Base-by-base conservation (phyloP, 2,113 vertebrate species). In the Notothenia rossii region DNA sequence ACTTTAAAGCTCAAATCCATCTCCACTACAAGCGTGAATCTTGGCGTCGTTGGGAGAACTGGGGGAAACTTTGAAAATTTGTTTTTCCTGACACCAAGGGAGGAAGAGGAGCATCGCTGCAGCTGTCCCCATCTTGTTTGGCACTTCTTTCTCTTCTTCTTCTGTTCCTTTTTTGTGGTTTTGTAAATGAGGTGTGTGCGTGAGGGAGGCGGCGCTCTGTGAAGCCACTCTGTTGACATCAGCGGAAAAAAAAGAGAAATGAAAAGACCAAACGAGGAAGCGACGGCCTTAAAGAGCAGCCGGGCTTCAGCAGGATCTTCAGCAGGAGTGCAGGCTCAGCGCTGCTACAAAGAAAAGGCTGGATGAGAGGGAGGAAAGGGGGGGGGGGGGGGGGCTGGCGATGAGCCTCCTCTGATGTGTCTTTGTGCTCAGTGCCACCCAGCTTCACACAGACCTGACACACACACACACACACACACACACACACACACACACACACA, bases 211-310 rank as follows among this genome's bases (percentile, higher is more conserved):
- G 66, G 61, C 87, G 75, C 90, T 87, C 84, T 95, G 86, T 94
- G 89, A 94, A 94, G 92, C 89, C 90, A 86, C 90, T 86, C 89
- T 91, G 93, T 95, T 93, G 92, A 94, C 95, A 94, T 95, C 94
- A 95, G 93, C 92, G 84, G n/a, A 91, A 92, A 93, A 85, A 77
- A 86, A 72, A 74, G 64, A 54, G 62, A 25, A 68, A 74, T 25
- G 62, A 84, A 86, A 83, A 86, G 84, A 87, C 76, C 53, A 77
- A 91, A 90, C 90, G 87, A 89, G 59, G 79, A 40, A 40, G 36
- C 36, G 36, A 88, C 81, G 83, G 88, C 87, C 91, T 91, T 86
- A 92, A 93, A 91, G 92, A 92, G 88, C 82, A 89, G 74, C 86
- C 84, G 86, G 89, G 84, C 86, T 86, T 82, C 75, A 54, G 84